Base-by-base conservation (phyloP, 2,113 vertebrate genomes). In the Neolamprologus sp. region DNA sequence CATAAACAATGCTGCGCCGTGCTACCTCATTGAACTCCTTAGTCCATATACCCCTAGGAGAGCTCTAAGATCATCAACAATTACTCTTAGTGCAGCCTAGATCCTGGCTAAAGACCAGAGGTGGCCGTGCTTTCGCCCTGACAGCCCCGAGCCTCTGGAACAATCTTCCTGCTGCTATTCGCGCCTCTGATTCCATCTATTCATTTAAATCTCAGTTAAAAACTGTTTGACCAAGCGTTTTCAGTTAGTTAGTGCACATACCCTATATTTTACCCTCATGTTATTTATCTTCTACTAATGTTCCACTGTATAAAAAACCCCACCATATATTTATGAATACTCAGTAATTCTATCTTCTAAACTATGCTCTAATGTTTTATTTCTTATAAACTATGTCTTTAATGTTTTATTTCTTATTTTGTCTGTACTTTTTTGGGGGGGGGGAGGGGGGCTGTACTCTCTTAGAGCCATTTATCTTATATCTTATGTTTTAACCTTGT, bases 221-320 rank as follows among this genome's bases (percentile, higher is more conserved):
- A 57, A 57, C 54, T 14, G 23, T 8, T 26, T 26, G 23, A 14
- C 12, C 0, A 1, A 57, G 54, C 12, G 1, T 57, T 57, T 57
- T 14, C 54, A 57, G 54, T 26, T 23, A 55, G 54, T 7, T 57
- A 57, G 21, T 57, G 1, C 54, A 57, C 23, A 1, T 14, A 0
- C 12, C 23, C 21, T 57, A 57, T 57, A 26, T 2, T 26, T 57
- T 57, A 14, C 54, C 23, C 23, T 14, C 5, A 26, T 26, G 12
- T 3, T 26, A 57, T 1, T 57, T 26, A 57, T 57, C 54, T 57
- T 57, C 54, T 26, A 26, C 53, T 26, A 0, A 57, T 57, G 23
- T 8, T 1, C 23, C 54, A 8, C 12, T 26, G 12, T 5, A 57
- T 57, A 57, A 58, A 26, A 0, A 6, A 0, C 0, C 55, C 26